phyloP scores from a whole-genome alignment of 1,140 invertebrate species.

The Apis cerana region DNA sequence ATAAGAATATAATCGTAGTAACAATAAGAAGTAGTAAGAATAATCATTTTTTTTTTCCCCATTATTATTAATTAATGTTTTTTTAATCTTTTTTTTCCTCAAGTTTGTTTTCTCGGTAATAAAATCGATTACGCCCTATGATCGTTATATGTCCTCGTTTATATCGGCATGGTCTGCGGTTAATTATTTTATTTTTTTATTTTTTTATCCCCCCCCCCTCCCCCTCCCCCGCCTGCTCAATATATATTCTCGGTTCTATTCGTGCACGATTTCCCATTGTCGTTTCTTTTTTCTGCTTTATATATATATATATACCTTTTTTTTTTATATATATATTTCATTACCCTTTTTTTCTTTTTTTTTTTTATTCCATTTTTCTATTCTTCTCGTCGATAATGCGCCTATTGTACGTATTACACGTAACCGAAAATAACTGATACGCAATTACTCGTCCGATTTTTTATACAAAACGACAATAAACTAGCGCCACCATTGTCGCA shows the following conservation, averaged over 20 bases:
- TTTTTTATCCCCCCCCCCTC: not conserved
- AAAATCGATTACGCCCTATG: slow-evolving; percentile 65
- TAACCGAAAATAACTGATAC: slow-evolving; percentile 56
- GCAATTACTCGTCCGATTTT: slow-evolving; percentile 45
- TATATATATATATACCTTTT: slow-evolving; percentile 11
- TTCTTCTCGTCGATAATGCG: slow-evolving; percentile 47
- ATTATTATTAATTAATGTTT: slow-evolving; percentile 47
- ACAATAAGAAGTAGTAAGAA: slow-evolving; percentile 73
- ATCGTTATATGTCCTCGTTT: slow-evolving; percentile 48
- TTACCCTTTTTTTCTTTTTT: slow-evolving; percentile 15
- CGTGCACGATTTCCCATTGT: not conserved
- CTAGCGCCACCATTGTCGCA: slow-evolving; percentile 6
- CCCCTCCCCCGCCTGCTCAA: not conserved
- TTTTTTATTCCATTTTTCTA: not conserved
- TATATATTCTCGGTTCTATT: not conserved
- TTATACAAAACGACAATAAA: slow-evolving; percentile 41
- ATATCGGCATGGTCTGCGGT: slow-evolving; percentile 56
- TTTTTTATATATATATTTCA: not conserved
- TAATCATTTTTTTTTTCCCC: slow-evolving; percentile 52
- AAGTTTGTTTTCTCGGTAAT: slow-evolving; percentile 48
- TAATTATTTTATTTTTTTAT: slow-evolving; percentile 24
- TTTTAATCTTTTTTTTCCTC: slow-evolving; percentile 28
- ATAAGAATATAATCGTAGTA: slow-evolving; percentile 74
- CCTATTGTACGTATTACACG: slow-evolving; percentile 37
- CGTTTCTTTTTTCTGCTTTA: slow-evolving; percentile 16